Evolutionary conservation across 2,113 vertebrate species (phyloP).

Genomic region (Forbesichthys agassizii): DNA sequence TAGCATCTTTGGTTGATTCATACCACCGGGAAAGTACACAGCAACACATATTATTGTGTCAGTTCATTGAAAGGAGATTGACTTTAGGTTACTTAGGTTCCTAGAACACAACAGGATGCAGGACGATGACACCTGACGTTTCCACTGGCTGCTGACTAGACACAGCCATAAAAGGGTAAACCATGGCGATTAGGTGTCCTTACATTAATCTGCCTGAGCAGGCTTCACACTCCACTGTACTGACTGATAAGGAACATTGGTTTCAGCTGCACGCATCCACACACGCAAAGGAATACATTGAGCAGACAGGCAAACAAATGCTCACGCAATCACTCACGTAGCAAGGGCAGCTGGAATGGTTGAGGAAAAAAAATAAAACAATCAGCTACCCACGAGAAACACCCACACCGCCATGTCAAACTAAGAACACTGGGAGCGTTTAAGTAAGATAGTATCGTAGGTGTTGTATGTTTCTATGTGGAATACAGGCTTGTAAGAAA

Average conservation of each 20-base stretch:
- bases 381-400: too few relatives aligned
- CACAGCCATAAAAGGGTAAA: constrained; percentile 12
- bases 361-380: too few relatives aligned
- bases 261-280: constrained; percentile 1
- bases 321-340: constrained; percentile 2
- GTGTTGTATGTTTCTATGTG: too few relatives aligned
- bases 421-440: too few relatives aligned
- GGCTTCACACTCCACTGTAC: constrained; percentile 38
- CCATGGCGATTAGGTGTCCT: constrained; percentile 26
- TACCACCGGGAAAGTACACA: neutral
- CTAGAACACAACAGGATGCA: neutral
- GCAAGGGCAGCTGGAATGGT: neutral
- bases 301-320: neutral
- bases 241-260: constrained; percentile 19
- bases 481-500: too few relatives aligned
- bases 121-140: constrained; percentile 41
- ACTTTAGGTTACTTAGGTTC: neutral
- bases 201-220: constrained; percentile 49
- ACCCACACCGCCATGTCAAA: too few relatives aligned
- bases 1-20: too few relatives aligned
- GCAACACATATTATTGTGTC: neutral
- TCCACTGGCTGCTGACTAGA: constrained; percentile 33
- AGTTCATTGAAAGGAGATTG: neutral
- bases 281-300: neutral
- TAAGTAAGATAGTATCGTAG: too few relatives aligned